phyloP scores from a whole-genome alignment of 2,113 vertebrate species.

The Spilogale gracilis region DNA sequence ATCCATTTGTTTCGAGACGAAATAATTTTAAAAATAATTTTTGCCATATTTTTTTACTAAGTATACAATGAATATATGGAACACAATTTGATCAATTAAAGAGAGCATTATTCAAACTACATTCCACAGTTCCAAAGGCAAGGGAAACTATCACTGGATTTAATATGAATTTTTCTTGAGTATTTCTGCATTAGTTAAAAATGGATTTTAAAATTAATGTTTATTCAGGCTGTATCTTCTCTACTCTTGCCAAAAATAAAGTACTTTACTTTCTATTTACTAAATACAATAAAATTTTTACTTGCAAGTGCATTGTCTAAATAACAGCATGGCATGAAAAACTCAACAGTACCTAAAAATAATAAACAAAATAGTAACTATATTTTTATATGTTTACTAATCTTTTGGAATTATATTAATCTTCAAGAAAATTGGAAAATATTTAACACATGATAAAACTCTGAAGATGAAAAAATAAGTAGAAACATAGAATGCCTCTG shows the following conservation, averaged over 20 bases:
- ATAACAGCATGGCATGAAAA: not conserved
- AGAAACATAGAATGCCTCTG: not conserved
- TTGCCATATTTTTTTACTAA: constrained; percentile 1
- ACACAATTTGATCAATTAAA: constrained; percentile 64
- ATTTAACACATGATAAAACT: not conserved
- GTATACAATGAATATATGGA: not conserved
- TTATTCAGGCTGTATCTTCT: constrained; percentile 47
- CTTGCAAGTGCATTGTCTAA: constrained; percentile 68
- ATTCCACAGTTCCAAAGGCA: constrained; percentile 1
- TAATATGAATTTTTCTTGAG: not conserved
- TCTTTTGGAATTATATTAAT: constrained; percentile 4
- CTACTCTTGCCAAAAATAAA: constrained; percentile 70
- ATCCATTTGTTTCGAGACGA: constrained; percentile 53
- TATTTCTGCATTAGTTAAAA: constrained; percentile 62
- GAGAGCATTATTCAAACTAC: not conserved
- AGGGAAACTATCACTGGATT: constrained; percentile 45
- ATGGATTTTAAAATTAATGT: constrained; percentile 72
- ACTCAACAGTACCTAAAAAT: constrained; percentile 48
- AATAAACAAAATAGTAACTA: not conserved
- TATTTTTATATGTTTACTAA: not conserved
- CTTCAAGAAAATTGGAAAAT: not conserved
- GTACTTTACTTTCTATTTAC: constrained; percentile 46
- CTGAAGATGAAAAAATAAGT: not conserved
- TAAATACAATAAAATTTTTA: constrained; percentile 64
- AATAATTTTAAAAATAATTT: constrained; percentile 34